Percentiles rank a stretch among this genome's conserved stretches.
Conservation (phyloP, 2,888 invertebrate species). For the Zygothrica quintamaculata region DNA sequence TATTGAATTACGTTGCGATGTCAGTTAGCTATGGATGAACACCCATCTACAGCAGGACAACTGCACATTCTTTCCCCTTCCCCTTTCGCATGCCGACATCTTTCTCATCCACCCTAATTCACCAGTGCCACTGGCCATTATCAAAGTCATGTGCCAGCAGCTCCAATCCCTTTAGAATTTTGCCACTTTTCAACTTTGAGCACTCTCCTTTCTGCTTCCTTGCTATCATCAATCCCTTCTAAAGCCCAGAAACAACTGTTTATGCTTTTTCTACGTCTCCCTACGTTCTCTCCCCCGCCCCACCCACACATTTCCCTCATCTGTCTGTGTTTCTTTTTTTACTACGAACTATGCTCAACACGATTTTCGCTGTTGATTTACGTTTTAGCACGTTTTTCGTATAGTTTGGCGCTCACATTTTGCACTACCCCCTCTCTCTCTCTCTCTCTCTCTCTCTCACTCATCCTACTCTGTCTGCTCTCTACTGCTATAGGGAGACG, state of each 20-base stretch:
- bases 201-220: neutral
- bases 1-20: conserved; percentile 72
- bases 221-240: conserved; percentile 2
- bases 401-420: conserved; percentile 51
- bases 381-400: conserved; percentile 78
- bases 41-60: conserved; percentile 44
- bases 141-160: conserved; percentile 48
- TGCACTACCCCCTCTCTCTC: too few relatives aligned
- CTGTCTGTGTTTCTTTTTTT: conserved; percentile 31
- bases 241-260: conserved; percentile 48
- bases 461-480: too few relatives aligned
- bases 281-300: conserved; percentile 15
- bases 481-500: conserved; percentile 13
- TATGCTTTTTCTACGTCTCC: conserved; percentile 52
- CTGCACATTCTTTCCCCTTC: conserved; percentile 50
- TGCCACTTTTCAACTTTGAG: conserved; percentile 67
- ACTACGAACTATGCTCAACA: conserved; percentile 71
- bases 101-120: neutral
- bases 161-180: conserved; percentile 47
- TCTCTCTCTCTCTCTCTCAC: too few relatives aligned
- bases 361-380: conserved; percentile 79
- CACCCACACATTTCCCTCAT: conserved; percentile 2
- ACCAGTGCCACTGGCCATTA: conserved; percentile 26
- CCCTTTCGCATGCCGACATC: conserved; percentile 10
- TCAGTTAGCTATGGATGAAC: conserved; percentile 14